A percentile compares a stretch with the other conserved stretches of the same genome.
Evolutionary conservation across 2,113 vertebrate species (phyloP).

Genomic region (Phoxinus phoxinus): DNA sequence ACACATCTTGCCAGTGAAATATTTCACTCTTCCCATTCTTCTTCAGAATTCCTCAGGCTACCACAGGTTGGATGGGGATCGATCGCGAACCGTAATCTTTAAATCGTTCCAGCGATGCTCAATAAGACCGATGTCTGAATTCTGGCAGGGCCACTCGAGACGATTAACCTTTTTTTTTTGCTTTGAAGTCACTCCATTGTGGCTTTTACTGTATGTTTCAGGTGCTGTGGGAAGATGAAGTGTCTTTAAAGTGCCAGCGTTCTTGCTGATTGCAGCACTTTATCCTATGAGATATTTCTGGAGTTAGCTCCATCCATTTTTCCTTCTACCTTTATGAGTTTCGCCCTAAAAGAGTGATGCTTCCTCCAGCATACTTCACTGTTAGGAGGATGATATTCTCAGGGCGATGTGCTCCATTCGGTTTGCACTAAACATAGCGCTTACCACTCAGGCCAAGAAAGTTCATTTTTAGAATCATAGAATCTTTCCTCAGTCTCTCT

Average conservation of each 20-base stretch:
- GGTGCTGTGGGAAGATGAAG: constrained; percentile 25
- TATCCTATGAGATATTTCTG: constrained; percentile 36
- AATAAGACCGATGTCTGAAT: constrained; percentile 24
- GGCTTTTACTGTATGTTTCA: constrained; percentile 29
- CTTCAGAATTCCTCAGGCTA: background rate
- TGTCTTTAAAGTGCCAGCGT: constrained; percentile 33
- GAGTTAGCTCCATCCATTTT: constrained; percentile 26
- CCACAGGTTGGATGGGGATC: background rate
- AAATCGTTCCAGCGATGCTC: constrained; percentile 2
- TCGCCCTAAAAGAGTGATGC: background rate
- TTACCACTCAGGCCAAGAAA: background rate
- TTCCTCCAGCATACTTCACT: background rate
- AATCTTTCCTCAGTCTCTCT: constrained; percentile 3
- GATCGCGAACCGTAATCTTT: constrained; percentile 12
- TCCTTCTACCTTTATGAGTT: constrained; percentile 11
- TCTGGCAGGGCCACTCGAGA: constrained; percentile 13
- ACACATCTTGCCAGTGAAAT: background rate
- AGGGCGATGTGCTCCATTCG: constrained; percentile 2
- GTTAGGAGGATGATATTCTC: constrained; percentile 26
- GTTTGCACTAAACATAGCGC: background rate
- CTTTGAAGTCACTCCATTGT: constrained; percentile 25
- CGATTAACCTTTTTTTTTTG: constrained; percentile 44
- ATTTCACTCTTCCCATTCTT: constrained; percentile 27
- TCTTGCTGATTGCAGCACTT: constrained; percentile 39
- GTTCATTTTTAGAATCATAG: constrained; percentile 13